A percentile compares a stretch with the other conserved stretches of the same genome.
phyloP scores from a whole-genome alignment of 2,797 vertebrate species.

The Danio choprae region DNA sequence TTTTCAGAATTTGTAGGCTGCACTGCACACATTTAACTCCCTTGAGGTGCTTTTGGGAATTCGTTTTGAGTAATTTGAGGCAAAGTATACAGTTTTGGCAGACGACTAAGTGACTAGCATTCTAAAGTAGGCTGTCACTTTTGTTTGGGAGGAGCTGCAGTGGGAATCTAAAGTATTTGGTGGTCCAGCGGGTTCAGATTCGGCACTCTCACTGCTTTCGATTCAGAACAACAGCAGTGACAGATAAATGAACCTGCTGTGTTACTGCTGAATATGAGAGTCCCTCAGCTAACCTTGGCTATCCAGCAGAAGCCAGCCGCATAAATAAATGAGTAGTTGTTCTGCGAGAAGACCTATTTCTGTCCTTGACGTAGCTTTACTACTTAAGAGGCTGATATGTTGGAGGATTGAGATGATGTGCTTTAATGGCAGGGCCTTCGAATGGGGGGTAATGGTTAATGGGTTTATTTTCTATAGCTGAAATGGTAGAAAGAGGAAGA shows the following conservation, averaged over 20 bases:
- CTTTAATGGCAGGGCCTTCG: background rate
- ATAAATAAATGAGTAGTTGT: slow-evolving; percentile 37
- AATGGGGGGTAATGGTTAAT: background rate
- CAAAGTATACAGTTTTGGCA: background rate
- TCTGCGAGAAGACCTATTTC: slow-evolving; percentile 6
- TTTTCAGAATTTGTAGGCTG: slow-evolving; percentile 2
- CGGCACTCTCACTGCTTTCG: background rate
- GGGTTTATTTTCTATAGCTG: background rate
- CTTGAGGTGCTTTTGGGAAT: background rate
- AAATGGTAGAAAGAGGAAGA: background rate
- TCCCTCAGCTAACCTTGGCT: slow-evolving; percentile 15
- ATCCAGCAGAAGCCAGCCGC: background rate
- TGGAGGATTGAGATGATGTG: background rate
- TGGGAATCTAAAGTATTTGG: background rate
- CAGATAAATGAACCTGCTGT: background rate
- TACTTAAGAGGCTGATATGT: background rate
- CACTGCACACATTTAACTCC: background rate
- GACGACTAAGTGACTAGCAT: background rate
- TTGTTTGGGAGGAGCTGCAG: background rate
- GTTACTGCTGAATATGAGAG: slow-evolving; percentile 9
- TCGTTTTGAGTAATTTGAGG: background rate
- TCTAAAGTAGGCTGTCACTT: background rate
- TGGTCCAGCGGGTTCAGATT: background rate
- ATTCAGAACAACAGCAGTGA: background rate
- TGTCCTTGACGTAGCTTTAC: background rate